Evolutionary conservation across 1,140 invertebrate species (phyloP), one percentile per base, ranked within the genome.

Genomic region (Chymomyza costata): DNA sequence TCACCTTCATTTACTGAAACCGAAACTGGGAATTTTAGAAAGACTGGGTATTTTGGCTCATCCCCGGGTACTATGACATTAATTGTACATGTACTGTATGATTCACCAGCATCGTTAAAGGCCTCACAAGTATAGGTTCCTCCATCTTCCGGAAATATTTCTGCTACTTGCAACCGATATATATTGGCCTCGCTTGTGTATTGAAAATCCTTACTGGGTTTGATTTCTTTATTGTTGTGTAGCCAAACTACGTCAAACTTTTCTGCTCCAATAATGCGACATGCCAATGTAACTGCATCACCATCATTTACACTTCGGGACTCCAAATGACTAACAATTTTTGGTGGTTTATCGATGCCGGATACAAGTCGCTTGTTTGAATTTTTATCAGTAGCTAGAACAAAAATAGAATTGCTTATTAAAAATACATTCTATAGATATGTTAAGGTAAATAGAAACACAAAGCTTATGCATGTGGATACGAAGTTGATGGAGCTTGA

Each of bases 101-200:
- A 94, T 87, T 98, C 95, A 52, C 96, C 96, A 45, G 90, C 92
- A 86, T 97, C 94, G 87, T 97, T 97, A 87, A 97, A 97, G 34
- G 95, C 95, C 87, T 98, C 96, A 86, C 96, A 98, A 2, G 95
- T 97, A 87, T 98, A 98, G 17, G 93, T 94, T 37, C 97, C 97
- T 81, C 91, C 88, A 52, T 85, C 81, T 87, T 97, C 95, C 3
- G 95, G 95, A 90, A 96, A 97, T 74, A 98, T 95, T 85, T 98
- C 96, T 11, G 94, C 92, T 58, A 98, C 97, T 58, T 93, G 90
- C 52, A 98, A 86, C 80, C 95, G 95, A 86, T 97, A 94, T 50
- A 93, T 93, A 85, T 97, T 95, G 1, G 95, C 96, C 82, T 95
- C 93, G 73, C 91, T 95, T 14, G 93, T 91, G 82, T 97, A 97